Conservation (phyloP, 2,888 invertebrate genomes). For the Heterodera filipjevi region DNA sequence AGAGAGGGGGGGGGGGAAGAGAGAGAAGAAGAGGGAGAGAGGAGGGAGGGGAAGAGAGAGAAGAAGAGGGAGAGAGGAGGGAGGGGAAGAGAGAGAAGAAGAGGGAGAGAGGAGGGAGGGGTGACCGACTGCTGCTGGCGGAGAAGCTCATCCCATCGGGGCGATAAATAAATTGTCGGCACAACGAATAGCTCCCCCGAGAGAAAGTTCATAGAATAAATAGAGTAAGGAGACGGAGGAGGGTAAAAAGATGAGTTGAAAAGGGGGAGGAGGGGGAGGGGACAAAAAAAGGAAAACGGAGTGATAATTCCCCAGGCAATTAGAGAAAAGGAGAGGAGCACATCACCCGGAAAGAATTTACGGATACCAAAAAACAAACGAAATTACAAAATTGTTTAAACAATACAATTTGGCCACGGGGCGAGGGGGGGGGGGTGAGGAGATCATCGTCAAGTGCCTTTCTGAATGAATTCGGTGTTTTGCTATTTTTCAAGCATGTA, state of each 20-base stretch:
- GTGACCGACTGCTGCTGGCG: constrained; percentile 8
- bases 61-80: no score
- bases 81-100: no score
- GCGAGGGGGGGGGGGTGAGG: no score
- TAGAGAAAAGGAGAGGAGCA: not conserved
- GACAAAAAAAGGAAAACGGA: not conserved
- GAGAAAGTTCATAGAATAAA: constrained; percentile 1
- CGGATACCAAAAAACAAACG: not conserved
- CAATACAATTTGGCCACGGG: not conserved
- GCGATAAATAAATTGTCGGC: constrained; percentile 21
- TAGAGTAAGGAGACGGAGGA: not conserved
- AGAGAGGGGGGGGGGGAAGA: not conserved
- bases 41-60: no score
- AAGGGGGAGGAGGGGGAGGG: not conserved
- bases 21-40: not conserved
- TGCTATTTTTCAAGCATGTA: no score
- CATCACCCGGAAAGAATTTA: not conserved
- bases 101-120: not conserved
- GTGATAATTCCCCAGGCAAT: not conserved
- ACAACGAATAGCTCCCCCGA: constrained; percentile 7
- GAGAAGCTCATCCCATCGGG: not conserved
- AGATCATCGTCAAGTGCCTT: no score
- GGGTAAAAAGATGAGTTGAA: not conserved
- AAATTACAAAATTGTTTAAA: not conserved
- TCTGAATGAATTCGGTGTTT: no score